Evolutionary conservation across 2,113 vertebrate genomes (phyloP), one percentile per base, ranked within the genome.

Genomic region (Microcebus lehilahytsara): DNA sequence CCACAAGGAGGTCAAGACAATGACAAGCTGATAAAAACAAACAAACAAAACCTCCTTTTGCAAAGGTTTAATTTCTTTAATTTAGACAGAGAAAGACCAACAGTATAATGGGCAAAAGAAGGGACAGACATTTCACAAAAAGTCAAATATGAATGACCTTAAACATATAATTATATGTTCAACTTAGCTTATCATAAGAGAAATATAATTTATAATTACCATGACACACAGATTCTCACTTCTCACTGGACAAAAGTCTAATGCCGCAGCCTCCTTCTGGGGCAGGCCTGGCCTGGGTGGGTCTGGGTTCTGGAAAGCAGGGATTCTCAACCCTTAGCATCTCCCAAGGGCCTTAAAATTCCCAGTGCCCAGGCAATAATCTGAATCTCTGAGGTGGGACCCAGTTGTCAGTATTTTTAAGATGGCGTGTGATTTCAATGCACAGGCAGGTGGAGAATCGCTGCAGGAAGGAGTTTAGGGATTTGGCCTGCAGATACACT

Each of bases 201-300:
- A n/a, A 51, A 77, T 30, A 4, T 22, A 79, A 42, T 22, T 74
- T 46, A 23, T 3, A 46, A 46, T 46, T 75, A 17, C 27, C 13
- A 27, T 4, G n/a, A 64, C n/a, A 46, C 23, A 32, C 5, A 0
- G 0, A 0, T 64, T 69, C 78, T 77, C 13, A 40, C 4, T 49
- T 37, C n/a, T 60, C 71, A 60, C 9, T 17, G 2, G 34, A 67
- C 6, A 27, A 34, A 30, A 56, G 51, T 27, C 19, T 56, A 71
- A 32, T 34, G 19, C 13, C 8, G 20, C 62, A 16, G 37, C 5
- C 0, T 85, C 22, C 12, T 34, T 79, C 37, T 5, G 1, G 7
- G 9, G 12, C 5, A 17, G 30, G 25, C 0, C 1, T 3, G 1
- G 34, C 16, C 20, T 34, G 19, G 17, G 32, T 7, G 49, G n/a